Evolutionary conservation across 1,140 invertebrate species (phyloP).

Genomic region (Trichogramma pretiosum): DNA sequence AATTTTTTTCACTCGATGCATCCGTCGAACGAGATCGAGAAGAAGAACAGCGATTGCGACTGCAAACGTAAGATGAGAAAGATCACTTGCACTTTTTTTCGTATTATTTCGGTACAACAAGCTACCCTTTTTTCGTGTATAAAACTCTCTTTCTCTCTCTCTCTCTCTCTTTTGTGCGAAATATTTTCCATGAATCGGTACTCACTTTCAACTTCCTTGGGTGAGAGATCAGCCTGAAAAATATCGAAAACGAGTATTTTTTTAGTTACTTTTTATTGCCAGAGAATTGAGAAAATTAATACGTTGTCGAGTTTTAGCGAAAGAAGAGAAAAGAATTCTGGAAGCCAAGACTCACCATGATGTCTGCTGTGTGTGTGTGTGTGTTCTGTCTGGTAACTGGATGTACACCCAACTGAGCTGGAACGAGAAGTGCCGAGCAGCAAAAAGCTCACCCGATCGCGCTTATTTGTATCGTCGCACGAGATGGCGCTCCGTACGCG

Average conservation of each 20-base stretch:
- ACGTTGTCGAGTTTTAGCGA: background rate
- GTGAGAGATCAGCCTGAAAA: constrained; percentile 62
- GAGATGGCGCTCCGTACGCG: constrained; percentile 52
- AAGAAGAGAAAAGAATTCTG: background rate
- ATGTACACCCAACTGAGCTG: constrained; percentile 59
- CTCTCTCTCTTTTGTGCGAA: too few relatives aligned
- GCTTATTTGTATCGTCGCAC: constrained; percentile 62
- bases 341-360: constrained; percentile 52
- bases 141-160: too few relatives aligned
- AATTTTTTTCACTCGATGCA: too few relatives aligned
- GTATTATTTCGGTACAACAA: too few relatives aligned
- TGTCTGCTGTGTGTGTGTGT: constrained; percentile 38
- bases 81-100: too few relatives aligned
- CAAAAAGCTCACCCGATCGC: constrained; percentile 53
- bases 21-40: too few relatives aligned
- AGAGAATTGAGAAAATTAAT: too few relatives aligned
- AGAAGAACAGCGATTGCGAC: too few relatives aligned
- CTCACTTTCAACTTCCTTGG: constrained; percentile 68
- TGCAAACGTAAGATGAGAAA: too few relatives aligned
- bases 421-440: constrained; percentile 70
- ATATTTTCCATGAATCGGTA: too few relatives aligned
- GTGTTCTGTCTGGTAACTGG: constrained; percentile 48
- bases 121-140: too few relatives aligned
- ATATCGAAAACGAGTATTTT: constrained; percentile 17
- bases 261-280: too few relatives aligned